Conservation (phyloP, 2,797 vertebrate species). For the Cryptoprocta ferox region DNA sequence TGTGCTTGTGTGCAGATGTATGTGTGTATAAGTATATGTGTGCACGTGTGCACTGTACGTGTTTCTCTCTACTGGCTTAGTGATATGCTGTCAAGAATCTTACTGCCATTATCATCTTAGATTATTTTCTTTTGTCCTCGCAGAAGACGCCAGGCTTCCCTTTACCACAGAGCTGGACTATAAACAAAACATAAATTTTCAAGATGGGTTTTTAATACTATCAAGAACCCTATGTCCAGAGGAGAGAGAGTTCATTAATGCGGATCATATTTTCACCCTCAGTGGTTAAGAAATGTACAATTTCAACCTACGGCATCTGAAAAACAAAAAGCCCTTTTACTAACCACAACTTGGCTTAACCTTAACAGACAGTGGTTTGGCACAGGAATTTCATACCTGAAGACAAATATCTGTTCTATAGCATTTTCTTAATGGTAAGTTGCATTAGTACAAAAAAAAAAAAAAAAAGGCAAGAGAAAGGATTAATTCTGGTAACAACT, state of each 20-base stretch:
- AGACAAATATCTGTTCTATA: slow-evolving; percentile 27
- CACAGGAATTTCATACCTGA: background rate
- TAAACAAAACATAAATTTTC: background rate
- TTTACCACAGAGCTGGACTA: background rate
- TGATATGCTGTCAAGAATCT: background rate
- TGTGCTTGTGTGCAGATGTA: background rate
- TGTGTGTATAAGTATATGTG: background rate
- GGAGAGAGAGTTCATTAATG: background rate
- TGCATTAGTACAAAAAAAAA: background rate
- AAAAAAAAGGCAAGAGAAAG: background rate
- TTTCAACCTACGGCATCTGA: background rate
- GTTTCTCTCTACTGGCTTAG: background rate
- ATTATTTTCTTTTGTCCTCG: background rate
- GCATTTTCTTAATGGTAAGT: slow-evolving; percentile 17
- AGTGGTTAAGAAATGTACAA: slow-evolving; percentile 11
- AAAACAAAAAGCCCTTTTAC: background rate
- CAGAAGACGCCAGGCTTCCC: background rate
- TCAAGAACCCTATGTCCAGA: background rate
- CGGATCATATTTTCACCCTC: background rate
- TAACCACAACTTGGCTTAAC: background rate
- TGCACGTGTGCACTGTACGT: background rate
- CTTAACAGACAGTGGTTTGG: background rate
- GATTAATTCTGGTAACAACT: background rate
- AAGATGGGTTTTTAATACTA: background rate
- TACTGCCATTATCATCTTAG: background rate